Conservation (phyloP, 2,888 invertebrate genomes). For the Cerceris ruficornis region DNA sequence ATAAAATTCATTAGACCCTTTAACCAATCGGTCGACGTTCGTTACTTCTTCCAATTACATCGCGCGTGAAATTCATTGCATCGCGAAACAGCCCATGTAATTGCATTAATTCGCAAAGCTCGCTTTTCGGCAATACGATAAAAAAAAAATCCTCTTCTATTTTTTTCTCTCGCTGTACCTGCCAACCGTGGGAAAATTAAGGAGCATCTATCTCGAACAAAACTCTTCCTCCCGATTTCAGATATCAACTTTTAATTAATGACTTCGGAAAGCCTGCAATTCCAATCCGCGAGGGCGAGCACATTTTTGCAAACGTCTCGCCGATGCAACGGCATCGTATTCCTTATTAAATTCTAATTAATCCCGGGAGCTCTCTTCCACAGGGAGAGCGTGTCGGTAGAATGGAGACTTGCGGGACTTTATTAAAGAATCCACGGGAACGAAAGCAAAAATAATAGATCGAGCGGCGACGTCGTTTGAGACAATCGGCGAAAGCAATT, state of each 20-base stretch:
- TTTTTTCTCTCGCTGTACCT: too few species aligned
- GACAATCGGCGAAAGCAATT: conserved; percentile 49
- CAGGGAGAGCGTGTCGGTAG: background rate
- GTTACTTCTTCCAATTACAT: too few species aligned
- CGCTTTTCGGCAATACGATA: too few species aligned
- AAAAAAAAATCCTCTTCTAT: too few species aligned
- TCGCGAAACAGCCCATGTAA: too few species aligned
- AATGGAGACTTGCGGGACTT: conserved; percentile 15
- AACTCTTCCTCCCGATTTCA: background rate
- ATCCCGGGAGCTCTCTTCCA: background rate
- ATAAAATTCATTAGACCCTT: too few species aligned
- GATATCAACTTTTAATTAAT: background rate
- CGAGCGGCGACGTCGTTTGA: conserved; percentile 19
- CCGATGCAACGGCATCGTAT: background rate
- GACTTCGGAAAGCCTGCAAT: background rate
- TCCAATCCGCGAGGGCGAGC: background rate
- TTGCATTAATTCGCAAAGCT: too few species aligned
- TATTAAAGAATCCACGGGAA: conserved; percentile 30
- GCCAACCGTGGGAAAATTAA: too few species aligned
- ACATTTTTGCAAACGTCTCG: too few species aligned
- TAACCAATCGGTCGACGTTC: too few species aligned
- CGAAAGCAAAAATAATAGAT: conserved; percentile 17
- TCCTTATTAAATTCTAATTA: conserved; percentile 32
- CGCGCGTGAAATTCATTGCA: too few species aligned
- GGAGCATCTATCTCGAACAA: background rate